Conservation (phyloP, 1,140 invertebrate genomes). For the Drosophila pachea region DNA sequence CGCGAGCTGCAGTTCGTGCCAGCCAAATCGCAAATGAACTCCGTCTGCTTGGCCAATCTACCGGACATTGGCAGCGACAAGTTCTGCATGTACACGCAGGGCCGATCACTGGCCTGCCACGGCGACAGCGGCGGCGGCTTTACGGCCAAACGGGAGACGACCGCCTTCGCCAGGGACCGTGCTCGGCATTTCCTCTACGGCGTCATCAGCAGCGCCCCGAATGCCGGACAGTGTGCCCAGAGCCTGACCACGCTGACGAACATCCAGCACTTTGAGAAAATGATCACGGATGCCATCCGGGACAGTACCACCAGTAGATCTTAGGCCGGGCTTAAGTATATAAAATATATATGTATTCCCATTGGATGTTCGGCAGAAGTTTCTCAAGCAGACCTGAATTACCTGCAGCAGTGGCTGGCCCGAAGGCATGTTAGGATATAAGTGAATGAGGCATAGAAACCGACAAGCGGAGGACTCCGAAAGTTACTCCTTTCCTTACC, state of each 20-base stretch:
- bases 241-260: conserved; percentile 61
- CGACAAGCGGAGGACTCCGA: too few species aligned
- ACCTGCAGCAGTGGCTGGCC: too few species aligned
- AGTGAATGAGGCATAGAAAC: too few species aligned
- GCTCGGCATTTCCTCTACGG: conserved; percentile 46
- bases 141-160: conserved; percentile 23
- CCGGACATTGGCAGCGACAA: conserved; percentile 54
- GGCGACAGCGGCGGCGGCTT: conserved; percentile 66
- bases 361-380: too few species aligned
- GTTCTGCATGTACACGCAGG: conserved; percentile 62
- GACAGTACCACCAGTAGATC: conserved; percentile 32
- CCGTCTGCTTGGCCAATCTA: conserved; percentile 22
- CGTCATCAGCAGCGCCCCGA: conserved; percentile 66
- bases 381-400: too few species aligned
- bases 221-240: conserved; percentile 59
- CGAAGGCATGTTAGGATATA: too few species aligned
- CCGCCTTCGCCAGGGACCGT: background rate
- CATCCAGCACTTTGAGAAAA: conserved; percentile 49
- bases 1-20: conserved; percentile 60
- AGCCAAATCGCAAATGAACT: conserved; percentile 46
- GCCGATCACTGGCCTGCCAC: conserved; percentile 55
- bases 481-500: too few species aligned
- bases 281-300: conserved; percentile 41
- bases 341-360: background rate
- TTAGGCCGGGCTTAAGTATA: conserved; percentile 10